Evolutionary conservation across 2,797 vertebrate species (phyloP).

Genomic region (Tadarida brasiliensis): DNA sequence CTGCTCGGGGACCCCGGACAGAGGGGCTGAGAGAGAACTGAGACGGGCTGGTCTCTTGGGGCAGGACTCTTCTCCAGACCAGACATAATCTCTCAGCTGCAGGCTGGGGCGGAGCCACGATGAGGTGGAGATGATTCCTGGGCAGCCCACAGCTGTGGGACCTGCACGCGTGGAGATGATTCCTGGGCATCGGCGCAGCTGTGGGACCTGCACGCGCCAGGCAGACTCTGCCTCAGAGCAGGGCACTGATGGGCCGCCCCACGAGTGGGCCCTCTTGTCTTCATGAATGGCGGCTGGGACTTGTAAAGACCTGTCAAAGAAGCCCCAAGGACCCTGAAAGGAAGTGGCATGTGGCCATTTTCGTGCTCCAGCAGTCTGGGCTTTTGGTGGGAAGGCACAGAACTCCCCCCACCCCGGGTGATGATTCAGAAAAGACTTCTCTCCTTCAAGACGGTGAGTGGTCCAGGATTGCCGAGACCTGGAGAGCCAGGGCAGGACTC

Average conservation of each 20-base stretch:
- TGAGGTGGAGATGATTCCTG: neutral
- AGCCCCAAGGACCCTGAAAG: neutral
- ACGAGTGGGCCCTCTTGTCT: neutral
- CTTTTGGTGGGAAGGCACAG: neutral
- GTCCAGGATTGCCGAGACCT: neutral
- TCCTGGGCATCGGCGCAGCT: no score
- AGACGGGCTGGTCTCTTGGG: neutral
- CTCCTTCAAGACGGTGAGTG: no score
- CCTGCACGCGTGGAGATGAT: neutral
- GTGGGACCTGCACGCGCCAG: fast-evolving
- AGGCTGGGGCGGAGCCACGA: no score
- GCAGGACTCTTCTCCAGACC: neutral
- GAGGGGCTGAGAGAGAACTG: neutral
- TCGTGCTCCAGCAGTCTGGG: neutral
- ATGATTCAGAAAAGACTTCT: neutral
- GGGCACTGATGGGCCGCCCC: neutral
- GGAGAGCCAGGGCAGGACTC: neutral
- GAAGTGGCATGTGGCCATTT: neutral
- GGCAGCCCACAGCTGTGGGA: no score
- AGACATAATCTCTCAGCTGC: neutral
- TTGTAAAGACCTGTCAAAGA: neutral
- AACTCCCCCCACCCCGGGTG: neutral
- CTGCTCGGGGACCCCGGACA: neutral
- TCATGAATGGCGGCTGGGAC: neutral
- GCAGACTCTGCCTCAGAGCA: neutral